These are phyloP conservation scores for Spheniscus mendiculus DNA, from an alignment of 2,113 vertebrate genomes.

Conservation along the genomic window DNA sequence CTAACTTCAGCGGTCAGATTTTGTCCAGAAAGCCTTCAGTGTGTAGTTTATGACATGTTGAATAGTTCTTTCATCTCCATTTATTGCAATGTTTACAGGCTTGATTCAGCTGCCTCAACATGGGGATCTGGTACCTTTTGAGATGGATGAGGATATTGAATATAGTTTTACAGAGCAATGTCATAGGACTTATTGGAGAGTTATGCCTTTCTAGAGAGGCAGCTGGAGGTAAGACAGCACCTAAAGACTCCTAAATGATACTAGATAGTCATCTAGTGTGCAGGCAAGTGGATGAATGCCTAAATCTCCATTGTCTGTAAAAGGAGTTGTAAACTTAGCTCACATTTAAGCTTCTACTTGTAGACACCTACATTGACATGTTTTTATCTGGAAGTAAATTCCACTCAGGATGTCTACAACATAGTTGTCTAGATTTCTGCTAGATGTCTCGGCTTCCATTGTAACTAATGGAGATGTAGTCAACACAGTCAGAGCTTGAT, in stretches of 20 bases:
- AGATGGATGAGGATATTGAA: neutral
- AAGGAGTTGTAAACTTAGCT: neutral
- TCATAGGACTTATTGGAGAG: neutral
- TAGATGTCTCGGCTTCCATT: neutral
- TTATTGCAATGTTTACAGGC: neutral
- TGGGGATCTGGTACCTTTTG: neutral
- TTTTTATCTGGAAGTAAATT: neutral
- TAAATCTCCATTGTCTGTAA: neutral
- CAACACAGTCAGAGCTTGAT: neutral
- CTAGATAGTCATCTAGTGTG: neutral
- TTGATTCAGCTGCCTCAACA: neutral
- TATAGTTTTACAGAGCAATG: neutral
- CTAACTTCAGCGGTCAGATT: neutral
- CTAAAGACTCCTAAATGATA: neutral
- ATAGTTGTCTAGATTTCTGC: neutral
- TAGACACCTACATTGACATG: neutral
- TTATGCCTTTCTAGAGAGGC: neutral
- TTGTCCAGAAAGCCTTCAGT: neutral
- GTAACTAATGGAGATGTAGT: neutral
- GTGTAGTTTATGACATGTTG: neutral
- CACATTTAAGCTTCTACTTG: neutral
- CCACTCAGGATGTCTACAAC: neutral
- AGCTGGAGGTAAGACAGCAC: neutral
- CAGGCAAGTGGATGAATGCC: neutral
- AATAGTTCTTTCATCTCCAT: neutral